Base-by-base conservation (phyloP, 2,888 invertebrate genomes). In the Nemapogon koenigi region DNA sequence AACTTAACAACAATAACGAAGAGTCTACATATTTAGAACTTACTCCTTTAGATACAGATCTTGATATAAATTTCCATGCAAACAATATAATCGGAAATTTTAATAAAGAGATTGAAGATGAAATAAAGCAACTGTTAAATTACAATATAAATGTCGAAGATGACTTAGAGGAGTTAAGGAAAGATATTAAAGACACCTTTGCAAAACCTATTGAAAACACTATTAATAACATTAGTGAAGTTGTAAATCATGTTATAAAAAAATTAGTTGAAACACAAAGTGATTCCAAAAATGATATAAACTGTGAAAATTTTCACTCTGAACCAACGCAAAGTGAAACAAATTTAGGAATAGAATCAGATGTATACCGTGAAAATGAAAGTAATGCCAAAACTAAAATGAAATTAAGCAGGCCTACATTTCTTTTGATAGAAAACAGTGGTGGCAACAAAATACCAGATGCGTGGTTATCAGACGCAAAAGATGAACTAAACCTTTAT, bases 61-160 rank as follows among this genome's bases (percentile, higher is more conserved):
- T 76, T 47, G 78, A 78, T 53, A 75, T 75, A 46, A 76, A 78
- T 49, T 76, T 76, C 48, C 53, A 71, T 28, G 59, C 71, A 3
- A 71, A 67, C 49, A 72, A 81, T 50, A 81, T 83, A 30, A 79
- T 83, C 42, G 83, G 82, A 16, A 80, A 84, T 56, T 83, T 83
- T 47, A 81, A 80, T 42, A 81, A 81, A 55, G 83, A 83, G 65
- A 68, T 83, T 27, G 81, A 82, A 62, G 79, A 81, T 41, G 83
- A 83, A 68, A 76, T 83, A 37, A 81, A 73, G 45, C 69, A 71
- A 46, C 59, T 82, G 43, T 55, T 73, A 18, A 73, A 73, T 52
- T 69, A 73, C 46, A 76, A 76, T 44, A 68, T 76, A 16, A 75
- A 73, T 49, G 75, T 75, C 47, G 65, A 75, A 55, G 71, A 72